phyloP scores from a whole-genome alignment of 2,113 vertebrate genomes.

The Anguilla japonica region DNA sequence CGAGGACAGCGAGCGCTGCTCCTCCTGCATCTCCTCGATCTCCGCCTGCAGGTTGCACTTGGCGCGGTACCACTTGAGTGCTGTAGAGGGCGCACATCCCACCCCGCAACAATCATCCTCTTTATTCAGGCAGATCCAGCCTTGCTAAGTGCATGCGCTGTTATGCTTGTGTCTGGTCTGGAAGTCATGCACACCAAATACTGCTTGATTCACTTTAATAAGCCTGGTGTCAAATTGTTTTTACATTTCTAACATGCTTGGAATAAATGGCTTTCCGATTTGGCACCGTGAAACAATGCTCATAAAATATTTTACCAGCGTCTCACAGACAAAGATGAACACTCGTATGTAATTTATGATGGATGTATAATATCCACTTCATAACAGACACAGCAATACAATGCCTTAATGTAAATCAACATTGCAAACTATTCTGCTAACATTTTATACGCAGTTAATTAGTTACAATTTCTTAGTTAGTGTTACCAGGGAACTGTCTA shows the following conservation, averaged over 20 bases:
- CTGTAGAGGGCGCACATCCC: conserved; percentile 50
- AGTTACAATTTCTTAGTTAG: neutral
- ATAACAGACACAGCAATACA: neutral
- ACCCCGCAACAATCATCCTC: neutral
- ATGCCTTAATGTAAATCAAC: neutral
- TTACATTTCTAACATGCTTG: too few relatives aligned
- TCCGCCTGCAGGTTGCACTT: conserved; percentile 75
- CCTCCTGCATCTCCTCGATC: conserved; percentile 85
- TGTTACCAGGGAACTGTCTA: neutral
- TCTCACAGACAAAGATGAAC: too few relatives aligned
- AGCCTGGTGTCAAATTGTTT: too few relatives aligned
- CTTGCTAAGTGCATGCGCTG: too few relatives aligned
- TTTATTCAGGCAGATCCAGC: neutral
- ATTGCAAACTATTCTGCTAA: neutral
- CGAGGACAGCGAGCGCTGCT: conserved; percentile 76
- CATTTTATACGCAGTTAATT: neutral
- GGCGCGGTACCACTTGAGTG: conserved; percentile 75
- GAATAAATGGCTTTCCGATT: too few relatives aligned
- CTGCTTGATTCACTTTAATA: too few relatives aligned
- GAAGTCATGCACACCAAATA: too few relatives aligned
- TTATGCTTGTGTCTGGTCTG: too few relatives aligned
- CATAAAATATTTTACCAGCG: too few relatives aligned
- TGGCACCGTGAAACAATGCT: too few relatives aligned
- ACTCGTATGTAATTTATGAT: too few relatives aligned
- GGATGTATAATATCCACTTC: too few relatives aligned